Base-by-base conservation (phyloP, 2,888 invertebrate genomes). In the Dicranocentrus wangi region DNA sequence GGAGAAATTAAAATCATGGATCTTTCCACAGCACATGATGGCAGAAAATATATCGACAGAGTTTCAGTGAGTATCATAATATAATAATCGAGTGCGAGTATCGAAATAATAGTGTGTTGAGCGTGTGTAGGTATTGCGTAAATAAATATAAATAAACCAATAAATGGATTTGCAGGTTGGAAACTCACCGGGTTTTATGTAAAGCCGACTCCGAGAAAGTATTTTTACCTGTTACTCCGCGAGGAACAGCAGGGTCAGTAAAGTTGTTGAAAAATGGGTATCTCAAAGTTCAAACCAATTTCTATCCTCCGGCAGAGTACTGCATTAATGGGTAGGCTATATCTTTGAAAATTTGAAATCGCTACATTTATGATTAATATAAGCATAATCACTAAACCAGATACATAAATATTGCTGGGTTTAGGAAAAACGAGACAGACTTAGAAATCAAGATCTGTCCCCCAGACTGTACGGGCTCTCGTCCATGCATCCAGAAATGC, bases 191-290 rank as follows among this genome's bases (percentile, higher is more conserved):
- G 28, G 5, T 77, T 17, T 27, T 55, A 17, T 77, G 77, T 19
- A 19, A 55, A 27, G 21, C n/a, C 2, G 68, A 28, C 21, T 2
- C 25, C 7, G n/a, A n/a, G n/a, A n/a, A n/a, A n/a, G n/a, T n/a
- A 1, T 47, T 47, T 7, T n/a, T n/a, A n/a, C n/a, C n/a, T n/a
- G 17, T 47, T 15, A 8, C 2, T 13, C 42, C 58, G 5, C 39
- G 27, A 8, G 68, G 63, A 23, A n/a, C n/a, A n/a, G 51, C 51
- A 17, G 55, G 27, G 8, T n/a, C 63, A 13, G 2, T 55, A 8
- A 61, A 73, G 27, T 51, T 82, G 2, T 55, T 82, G 60, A 82
- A 79, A 60, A 82, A 82, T 39, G 82, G 82, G 13, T 82, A 82
- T 25, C 65, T 82, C 0, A 82, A 82, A 75, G 58, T 75, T n/a